Evolutionary conservation across 1,140 invertebrate genomes (phyloP).

Genomic region (Leptonema lineaticorne): DNA sequence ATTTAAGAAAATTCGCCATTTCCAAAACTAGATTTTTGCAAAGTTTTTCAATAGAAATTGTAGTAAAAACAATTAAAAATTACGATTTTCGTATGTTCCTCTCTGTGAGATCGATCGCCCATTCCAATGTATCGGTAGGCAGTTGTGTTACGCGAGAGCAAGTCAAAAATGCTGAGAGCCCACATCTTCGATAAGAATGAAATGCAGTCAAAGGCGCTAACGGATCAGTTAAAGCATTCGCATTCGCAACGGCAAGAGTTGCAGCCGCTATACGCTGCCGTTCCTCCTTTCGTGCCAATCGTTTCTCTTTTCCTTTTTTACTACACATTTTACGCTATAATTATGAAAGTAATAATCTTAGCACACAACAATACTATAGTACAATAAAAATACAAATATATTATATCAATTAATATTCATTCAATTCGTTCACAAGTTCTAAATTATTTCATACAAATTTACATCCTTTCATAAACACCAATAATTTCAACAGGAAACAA

Average conservation of each 20-base stretch:
- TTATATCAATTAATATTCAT: too few species aligned
- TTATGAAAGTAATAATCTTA: too few species aligned
- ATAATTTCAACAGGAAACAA: too few species aligned
- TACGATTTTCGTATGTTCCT: constrained; percentile 63
- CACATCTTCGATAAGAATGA: constrained; percentile 48
- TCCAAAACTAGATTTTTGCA: too few species aligned
- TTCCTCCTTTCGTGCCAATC: constrained; percentile 50
- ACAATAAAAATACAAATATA: too few species aligned
- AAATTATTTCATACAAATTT: too few species aligned
- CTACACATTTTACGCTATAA: constrained; percentile 42
- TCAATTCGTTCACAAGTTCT: too few species aligned
- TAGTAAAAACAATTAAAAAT: constrained; percentile 36
- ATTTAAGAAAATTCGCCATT: too few species aligned
- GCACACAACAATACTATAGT: too few species aligned
- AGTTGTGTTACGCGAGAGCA: constrained; percentile 34
- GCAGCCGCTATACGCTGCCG: constrained; percentile 47
- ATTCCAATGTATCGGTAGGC: constrained; percentile 46
- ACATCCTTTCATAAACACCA: too few species aligned
- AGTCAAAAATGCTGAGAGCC: constrained; percentile 44
- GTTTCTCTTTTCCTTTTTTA: constrained; percentile 51
- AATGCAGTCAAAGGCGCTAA: constrained; percentile 50
- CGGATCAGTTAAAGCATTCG: constrained; percentile 50
- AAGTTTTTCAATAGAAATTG: too few species aligned
- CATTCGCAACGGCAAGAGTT: constrained; percentile 46
- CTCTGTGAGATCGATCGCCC: constrained; percentile 61